Evolutionary conservation across 30 jellyfish, hydroid and myxozoan genomes (phyloP).

Genomic region (Catostylus mosaicus): DNA sequence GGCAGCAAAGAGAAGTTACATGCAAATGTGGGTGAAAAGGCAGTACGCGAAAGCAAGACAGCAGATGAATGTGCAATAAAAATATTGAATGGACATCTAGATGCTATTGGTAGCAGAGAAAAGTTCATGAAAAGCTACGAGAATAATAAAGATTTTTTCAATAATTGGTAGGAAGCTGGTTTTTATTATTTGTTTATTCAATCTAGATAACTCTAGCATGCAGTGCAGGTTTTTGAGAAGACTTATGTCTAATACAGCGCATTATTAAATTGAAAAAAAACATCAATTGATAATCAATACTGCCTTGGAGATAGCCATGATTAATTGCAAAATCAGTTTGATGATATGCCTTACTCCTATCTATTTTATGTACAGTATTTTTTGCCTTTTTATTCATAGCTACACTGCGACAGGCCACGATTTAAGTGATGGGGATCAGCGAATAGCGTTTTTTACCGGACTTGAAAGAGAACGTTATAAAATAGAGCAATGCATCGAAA

Average conservation of each 20-base stretch:
- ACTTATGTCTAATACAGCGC: too few relatives aligned
- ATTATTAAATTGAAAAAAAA: too few relatives aligned
- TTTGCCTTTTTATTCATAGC: background rate
- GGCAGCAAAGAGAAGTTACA: background rate
- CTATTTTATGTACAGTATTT: too few relatives aligned
- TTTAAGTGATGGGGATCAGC: background rate
- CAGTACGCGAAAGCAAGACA: background rate
- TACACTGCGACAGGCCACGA: slow-evolving; percentile 42
- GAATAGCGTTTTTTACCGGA: slow-evolving; percentile 29
- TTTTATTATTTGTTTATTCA: too few relatives aligned
- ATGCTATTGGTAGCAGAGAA: slow-evolving; percentile 38
- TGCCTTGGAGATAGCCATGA: too few relatives aligned
- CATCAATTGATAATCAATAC: too few relatives aligned
- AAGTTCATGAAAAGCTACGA: background rate
- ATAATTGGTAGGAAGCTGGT: background rate
- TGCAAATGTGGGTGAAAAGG: background rate
- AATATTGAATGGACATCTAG: background rate
- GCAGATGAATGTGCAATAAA: slow-evolving; percentile 9
- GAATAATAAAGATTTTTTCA: background rate
- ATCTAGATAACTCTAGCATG: too few relatives aligned
- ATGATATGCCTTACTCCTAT: too few relatives aligned
- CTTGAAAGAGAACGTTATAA: slow-evolving; percentile 28
- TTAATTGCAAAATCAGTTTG: too few relatives aligned
- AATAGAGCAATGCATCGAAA: slow-evolving; percentile 3
- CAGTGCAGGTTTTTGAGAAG: too few relatives aligned